Conservation (phyloP, 2,888 invertebrate genomes). For the Uropetala carovei region DNA sequence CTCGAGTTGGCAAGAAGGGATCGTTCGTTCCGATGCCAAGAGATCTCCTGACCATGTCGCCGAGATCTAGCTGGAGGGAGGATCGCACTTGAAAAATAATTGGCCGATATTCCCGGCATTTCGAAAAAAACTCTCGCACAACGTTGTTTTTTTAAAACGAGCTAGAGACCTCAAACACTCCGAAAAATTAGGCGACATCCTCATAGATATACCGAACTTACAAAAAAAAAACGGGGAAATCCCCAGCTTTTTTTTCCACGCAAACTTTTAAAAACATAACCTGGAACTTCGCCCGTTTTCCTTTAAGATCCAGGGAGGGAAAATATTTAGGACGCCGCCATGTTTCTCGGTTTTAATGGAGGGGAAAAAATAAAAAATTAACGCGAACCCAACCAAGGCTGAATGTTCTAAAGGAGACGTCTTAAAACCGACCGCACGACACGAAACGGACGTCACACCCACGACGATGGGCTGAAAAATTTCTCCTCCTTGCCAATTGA, state of each 20-base stretch:
- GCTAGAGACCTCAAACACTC: too few species aligned
- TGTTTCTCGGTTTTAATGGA: background rate
- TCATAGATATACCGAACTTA: background rate
- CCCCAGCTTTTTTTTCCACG: too few species aligned
- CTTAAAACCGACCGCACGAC: background rate
- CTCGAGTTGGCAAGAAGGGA: background rate
- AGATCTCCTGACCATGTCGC: background rate
- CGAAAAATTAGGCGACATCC: background rate
- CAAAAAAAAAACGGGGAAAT: background rate
- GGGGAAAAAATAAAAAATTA: background rate
- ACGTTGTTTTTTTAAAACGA: too few species aligned
- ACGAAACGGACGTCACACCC: background rate
- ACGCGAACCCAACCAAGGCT: background rate
- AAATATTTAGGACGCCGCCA: slow-evolving; percentile 21
- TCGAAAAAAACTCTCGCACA: too few species aligned
- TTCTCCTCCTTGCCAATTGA: background rate
- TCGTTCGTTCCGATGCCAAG: background rate
- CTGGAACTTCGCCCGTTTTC: slow-evolving; percentile 1
- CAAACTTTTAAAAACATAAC: background rate
- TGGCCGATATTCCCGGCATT: background rate
- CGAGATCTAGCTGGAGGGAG: background rate
- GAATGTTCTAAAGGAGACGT: background rate
- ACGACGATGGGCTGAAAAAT: background rate
- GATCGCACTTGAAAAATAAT: background rate
- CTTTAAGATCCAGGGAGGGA: background rate